These are phyloP conservation scores for Syndactyla subalaris DNA, from an alignment of 2,797 vertebrate species.

Conservation along the genomic window DNA sequence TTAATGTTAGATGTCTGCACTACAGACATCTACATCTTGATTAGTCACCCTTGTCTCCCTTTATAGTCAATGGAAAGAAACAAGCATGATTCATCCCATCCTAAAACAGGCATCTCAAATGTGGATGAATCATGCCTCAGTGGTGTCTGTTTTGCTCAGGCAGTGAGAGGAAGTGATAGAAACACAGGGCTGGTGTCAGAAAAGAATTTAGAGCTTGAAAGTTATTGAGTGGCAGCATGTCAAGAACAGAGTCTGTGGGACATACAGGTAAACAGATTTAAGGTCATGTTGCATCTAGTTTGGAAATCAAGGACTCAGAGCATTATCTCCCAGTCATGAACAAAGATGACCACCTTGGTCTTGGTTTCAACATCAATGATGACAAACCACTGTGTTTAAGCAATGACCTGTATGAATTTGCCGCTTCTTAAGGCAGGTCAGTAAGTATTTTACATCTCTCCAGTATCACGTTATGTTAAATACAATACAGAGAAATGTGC, in stretches of 20 bases:
- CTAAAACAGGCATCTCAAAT: conserved; percentile 17
- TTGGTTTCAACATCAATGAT: background rate
- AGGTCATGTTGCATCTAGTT: background rate
- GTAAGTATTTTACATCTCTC: background rate
- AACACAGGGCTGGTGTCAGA: background rate
- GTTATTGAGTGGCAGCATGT: background rate
- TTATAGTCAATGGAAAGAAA: conserved; percentile 14
- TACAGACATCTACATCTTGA: background rate
- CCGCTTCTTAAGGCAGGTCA: background rate
- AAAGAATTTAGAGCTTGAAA: background rate
- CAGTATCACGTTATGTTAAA: background rate
- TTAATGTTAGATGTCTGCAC: background rate
- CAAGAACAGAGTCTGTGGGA: background rate
- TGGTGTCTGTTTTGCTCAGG: background rate
- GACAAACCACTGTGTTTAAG: background rate
- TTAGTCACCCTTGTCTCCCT: conserved; percentile 50
- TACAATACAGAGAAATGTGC: background rate
- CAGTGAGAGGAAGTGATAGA: background rate
- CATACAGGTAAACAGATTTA: background rate
- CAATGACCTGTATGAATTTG: background rate
- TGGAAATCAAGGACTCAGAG: background rate
- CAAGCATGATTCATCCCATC: conserved; percentile 32
- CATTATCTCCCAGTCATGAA: background rate
- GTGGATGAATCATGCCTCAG: conserved; percentile 36
- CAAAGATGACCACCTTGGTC: background rate